Base-by-base conservation (phyloP, 2,797 vertebrate genomes). In the Cossypha heuglini region DNA sequence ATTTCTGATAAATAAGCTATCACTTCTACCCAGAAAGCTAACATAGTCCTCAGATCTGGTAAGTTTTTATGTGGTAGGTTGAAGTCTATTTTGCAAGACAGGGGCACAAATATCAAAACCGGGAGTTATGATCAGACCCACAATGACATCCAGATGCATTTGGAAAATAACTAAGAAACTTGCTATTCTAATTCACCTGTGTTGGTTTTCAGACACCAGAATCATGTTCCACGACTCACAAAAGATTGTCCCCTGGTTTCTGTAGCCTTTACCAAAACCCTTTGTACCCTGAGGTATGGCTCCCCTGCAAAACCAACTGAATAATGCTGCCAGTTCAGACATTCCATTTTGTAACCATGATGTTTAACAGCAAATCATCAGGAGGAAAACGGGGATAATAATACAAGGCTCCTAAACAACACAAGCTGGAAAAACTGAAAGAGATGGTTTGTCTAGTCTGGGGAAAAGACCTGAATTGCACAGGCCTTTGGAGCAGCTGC, bases 291-390 rank as follows among this genome's bases (percentile, higher is more conserved):
- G 3, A 31, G 42, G 28, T 18, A 67, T 11, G 48, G n/a, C 19
- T 69, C 28, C 37, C 54, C 25, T 54, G 12, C 59, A 87, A 91
- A 92, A 21, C 57, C 59, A 80, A 43, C 33, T 29, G 33, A 48
- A 15, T 24, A 54, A 33, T 10, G 25, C 68, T 80, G 51, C 52
- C 49, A 75, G 28, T 64, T 85, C 57, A 74, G 38, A 69, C 33
- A 33, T 68, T 72, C n/a, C 31, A 40, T 58, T 91, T 86, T 25
- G 26, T 10, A 74, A 43, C 1, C 3, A 49, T 2, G 3, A 51
- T 18, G 21, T 31, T 81, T 83, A 87, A 71, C 12, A 77, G 54
- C 61, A 94, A 77, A 77, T 31, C 33, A 75, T 33, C 16, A 87
- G 29, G 35, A 74, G 20, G 37, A 79, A 55, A 83, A 76, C 6